These are phyloP conservation scores for Ochropleura leucogaster DNA, from an alignment of 2,888 invertebrate species.

Conservation along the genomic window DNA sequence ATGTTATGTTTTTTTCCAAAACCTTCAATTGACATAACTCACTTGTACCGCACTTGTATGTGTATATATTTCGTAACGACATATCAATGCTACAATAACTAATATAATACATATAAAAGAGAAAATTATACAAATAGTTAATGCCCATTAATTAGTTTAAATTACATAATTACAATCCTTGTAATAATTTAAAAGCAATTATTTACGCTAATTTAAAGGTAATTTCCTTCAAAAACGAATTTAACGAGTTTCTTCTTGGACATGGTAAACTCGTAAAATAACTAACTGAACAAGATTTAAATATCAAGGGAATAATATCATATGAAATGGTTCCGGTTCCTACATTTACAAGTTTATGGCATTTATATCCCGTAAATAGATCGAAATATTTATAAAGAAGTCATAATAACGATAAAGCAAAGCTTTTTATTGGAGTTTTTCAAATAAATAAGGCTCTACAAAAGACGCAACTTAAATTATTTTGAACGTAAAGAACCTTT, in stretches of 20 bases:
- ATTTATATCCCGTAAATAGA: conserved; percentile 36
- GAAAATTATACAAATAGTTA: conserved; percentile 25
- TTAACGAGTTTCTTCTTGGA: conserved; percentile 15
- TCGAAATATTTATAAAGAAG: conserved; percentile 35
- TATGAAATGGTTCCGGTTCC: conserved; percentile 59
- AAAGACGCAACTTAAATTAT: background rate
- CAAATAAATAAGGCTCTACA: conserved; percentile 25
- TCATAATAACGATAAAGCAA: conserved; percentile 8
- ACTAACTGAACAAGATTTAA: conserved; percentile 48
- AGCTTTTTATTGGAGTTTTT: conserved; percentile 32
- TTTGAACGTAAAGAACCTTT: background rate
- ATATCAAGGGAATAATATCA: conserved; percentile 62
- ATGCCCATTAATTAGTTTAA: conserved; percentile 20
- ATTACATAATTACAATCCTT: conserved; percentile 11
- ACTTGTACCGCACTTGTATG: background rate
- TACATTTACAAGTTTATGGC: conserved; percentile 1
- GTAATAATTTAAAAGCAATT: conserved; percentile 33
- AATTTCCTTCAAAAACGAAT: conserved; percentile 36
- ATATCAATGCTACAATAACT: conserved; percentile 4
- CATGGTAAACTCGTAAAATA: conserved; percentile 31
- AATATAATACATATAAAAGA: conserved; percentile 9
- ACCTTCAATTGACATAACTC: conserved; percentile 8
- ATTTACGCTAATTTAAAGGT: conserved; percentile 26
- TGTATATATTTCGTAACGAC: background rate
- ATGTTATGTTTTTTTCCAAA: background rate